These are phyloP conservation scores for Microtus pennsylvanicus DNA, from an alignment of 2,113 vertebrate species.

Conservation along the genomic window DNA sequence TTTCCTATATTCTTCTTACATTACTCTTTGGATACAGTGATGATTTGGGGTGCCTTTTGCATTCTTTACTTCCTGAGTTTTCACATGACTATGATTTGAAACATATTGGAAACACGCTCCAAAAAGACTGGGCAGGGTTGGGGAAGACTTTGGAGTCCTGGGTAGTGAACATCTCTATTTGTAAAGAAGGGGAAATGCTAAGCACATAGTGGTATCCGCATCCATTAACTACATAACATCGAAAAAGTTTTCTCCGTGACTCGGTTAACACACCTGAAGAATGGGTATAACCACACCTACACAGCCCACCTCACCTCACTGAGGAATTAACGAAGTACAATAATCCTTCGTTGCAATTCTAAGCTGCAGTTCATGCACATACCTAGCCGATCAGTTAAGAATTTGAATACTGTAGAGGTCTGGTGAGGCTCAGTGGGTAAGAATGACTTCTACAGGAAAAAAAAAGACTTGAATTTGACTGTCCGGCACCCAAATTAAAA, in stretches of 20 bases:
- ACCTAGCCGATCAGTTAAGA: background rate
- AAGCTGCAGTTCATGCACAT: background rate
- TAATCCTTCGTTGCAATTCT: background rate
- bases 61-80: slow-evolving; percentile 48
- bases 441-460: no score
- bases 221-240: background rate
- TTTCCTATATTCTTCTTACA: slow-evolving; percentile 17
- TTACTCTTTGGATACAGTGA: slow-evolving; percentile 47
- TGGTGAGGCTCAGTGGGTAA: no score
- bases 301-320: background rate
- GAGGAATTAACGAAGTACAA: background rate
- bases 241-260: background rate
- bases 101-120: background rate
- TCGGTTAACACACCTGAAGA: background rate
- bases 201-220: background rate
- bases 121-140: background rate
- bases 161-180: background rate
- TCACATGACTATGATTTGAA: background rate
- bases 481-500: background rate
- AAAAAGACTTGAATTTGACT: background rate
- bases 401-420: background rate
- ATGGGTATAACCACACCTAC: background rate
- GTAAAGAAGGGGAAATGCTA: background rate
- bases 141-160: background rate
- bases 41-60: slow-evolving; percentile 37